Evolutionary conservation across 2,888 invertebrate genomes (phyloP), one percentile per base, ranked within the genome.

Genomic region (Melikaiella ostensackeni): DNA sequence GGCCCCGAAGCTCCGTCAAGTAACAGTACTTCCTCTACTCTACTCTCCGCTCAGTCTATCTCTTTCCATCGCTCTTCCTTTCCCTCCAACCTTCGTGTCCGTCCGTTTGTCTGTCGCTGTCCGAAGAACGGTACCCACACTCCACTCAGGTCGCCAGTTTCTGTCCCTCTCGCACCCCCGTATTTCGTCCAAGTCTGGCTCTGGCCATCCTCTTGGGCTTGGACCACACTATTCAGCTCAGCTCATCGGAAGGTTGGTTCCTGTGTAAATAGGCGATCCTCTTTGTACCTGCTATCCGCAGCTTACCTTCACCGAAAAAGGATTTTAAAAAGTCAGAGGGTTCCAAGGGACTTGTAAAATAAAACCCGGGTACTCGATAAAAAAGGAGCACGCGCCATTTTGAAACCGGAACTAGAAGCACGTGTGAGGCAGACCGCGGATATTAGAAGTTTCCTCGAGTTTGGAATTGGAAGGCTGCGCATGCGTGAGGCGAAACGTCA

Each of bases 91-190:
- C 50, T 70, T 50, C n/a, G 50, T 70, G 66, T 66, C 42, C 46
- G 19, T 46, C 66, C 30, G 50, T 63, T 55, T 30, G 30, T 30
- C 30, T 30, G 30, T 30, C 30, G 4, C 30, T 70, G 75, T 75
- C 76, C 79, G 79, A 79, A 77, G 80, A 81, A 81, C 80, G 80
- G 80, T 79, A 81, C 79, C 80, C 78, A 59, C 74, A 75, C 76
- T 57, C 62, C 21, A 30, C 74, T 74, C 66, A 73, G 5, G 16
- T 16, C 5, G 4, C 63, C 73, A 64, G 42, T 74, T 74, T 76
- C 55, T 55, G 64, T 66, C 75, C 27, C 62, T 46, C 46, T 57
- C 76, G n/a, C 70, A 27, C 33, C 33, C 11, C 42, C 35, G 46
- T 64, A 64, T 75, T 46, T 75, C 30, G 55, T 63, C 38, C n/a